Percentiles rank a stretch among this genome's conserved stretches.
phyloP scores from a whole-genome alignment of 2,888 invertebrate genomes.

The Apomyelois bistriatella region DNA sequence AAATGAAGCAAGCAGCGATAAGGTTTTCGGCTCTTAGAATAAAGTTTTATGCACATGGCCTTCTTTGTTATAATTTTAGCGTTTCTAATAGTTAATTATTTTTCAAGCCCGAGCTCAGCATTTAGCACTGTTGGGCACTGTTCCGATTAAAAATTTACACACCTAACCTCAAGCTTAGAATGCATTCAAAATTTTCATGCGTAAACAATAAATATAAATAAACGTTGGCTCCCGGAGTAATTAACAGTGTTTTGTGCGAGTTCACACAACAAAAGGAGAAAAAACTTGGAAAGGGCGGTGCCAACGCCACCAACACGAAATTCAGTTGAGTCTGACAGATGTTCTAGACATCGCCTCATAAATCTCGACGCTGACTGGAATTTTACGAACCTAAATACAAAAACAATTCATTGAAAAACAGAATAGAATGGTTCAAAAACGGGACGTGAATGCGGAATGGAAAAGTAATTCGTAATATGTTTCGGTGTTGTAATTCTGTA shows the following conservation, averaged over 20 bases:
- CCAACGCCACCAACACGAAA: not conserved
- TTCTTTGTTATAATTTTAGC: not conserved
- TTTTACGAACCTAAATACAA: not conserved
- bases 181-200: too few species aligned
- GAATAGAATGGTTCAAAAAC: not conserved
- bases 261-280: not conserved
- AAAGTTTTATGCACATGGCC: not conserved
- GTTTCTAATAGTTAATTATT: too few species aligned
- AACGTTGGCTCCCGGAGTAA: too few species aligned
- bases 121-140: too few species aligned
- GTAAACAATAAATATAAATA: too few species aligned
- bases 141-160: too few species aligned
- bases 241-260: too few species aligned
- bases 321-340: not conserved
- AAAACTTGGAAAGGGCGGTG: not conserved
- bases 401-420: not conserved
- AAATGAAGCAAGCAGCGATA: conserved; percentile 10
- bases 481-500: not conserved
- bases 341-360: conserved; percentile 3
- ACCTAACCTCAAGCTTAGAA: too few species aligned
- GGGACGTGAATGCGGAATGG: not conserved
- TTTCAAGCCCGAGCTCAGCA: too few species aligned
- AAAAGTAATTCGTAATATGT: not conserved
- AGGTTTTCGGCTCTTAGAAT: conserved; percentile 4
- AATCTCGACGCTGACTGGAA: not conserved